Evolutionary conservation across 2,888 invertebrate species (phyloP).

Genomic region (Polydrusus pterygomalis): DNA sequence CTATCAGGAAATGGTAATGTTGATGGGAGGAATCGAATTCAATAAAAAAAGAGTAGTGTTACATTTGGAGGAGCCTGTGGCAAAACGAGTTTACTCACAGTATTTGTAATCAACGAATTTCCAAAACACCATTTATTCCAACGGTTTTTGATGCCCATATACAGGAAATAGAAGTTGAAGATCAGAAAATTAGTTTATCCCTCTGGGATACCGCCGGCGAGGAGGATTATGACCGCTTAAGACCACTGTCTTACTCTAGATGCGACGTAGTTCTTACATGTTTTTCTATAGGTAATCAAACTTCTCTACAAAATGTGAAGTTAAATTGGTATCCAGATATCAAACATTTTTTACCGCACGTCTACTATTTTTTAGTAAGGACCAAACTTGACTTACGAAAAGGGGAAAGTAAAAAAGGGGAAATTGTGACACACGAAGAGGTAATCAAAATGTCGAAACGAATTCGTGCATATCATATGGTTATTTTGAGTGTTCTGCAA

Average conservation of each 20-base stretch:
- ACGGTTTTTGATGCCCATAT: constrained; percentile 67
- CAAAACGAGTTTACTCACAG: constrained; percentile 78
- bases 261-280: constrained; percentile 80
- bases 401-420: constrained; percentile 62
- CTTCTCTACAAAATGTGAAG: constrained; percentile 77
- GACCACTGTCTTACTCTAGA: constrained; percentile 76
- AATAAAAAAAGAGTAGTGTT: too few relatives aligned
- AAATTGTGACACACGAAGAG: constrained; percentile 73
- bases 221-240: constrained; percentile 75
- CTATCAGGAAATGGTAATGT: too few relatives aligned
- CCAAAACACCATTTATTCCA: constrained; percentile 76
- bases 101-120: constrained; percentile 78
- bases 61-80: constrained; percentile 80
- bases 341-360: constrained; percentile 77
- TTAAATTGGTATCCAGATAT: constrained; percentile 80
- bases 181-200: constrained; percentile 70
- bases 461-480: constrained; percentile 76
- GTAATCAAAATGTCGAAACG: constrained; percentile 75
- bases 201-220: constrained; percentile 77
- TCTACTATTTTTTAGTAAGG: constrained; percentile 78
- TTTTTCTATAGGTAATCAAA: constrained; percentile 78
- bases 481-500: constrained; percentile 79
- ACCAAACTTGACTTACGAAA: constrained; percentile 75
- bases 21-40: too few relatives aligned
- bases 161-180: constrained; percentile 74